These are phyloP conservation scores for Enteromius trimaculatus DNA, from an alignment of 2,797 vertebrate genomes.

Conservation along the genomic window DNA sequence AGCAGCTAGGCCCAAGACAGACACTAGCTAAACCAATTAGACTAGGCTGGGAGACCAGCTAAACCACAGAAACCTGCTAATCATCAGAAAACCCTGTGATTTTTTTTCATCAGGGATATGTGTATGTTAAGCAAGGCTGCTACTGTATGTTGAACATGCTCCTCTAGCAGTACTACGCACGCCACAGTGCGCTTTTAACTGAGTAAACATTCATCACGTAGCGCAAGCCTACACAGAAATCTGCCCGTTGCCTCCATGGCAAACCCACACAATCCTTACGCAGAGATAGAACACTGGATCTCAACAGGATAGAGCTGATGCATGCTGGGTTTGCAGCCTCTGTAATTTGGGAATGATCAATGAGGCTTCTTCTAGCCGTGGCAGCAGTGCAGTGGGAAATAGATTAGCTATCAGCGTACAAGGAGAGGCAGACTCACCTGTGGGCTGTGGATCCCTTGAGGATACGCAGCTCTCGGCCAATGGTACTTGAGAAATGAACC, in stretches of 20 bases:
- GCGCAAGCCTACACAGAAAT: slow-evolving; percentile 48
- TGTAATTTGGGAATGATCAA: slow-evolving; percentile 52
- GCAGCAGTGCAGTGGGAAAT: slow-evolving; percentile 33
- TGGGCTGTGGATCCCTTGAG: slow-evolving; percentile 35
- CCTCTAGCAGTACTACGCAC: not conserved
- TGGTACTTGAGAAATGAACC: slow-evolving; percentile 25
- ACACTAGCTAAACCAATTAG: not conserved
- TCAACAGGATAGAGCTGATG: slow-evolving; percentile 31
- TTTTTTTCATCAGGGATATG: not conserved
- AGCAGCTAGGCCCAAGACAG: not conserved
- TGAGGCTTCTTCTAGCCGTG: slow-evolving; percentile 24
- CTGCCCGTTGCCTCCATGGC: slow-evolving; percentile 38
- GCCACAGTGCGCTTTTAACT: slow-evolving; percentile 5
- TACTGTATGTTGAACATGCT: slow-evolving; percentile 17
- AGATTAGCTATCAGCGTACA: slow-evolving; percentile 38
- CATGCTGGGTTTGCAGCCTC: slow-evolving; percentile 37
- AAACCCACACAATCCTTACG: slow-evolving; percentile 51
- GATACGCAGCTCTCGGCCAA: slow-evolving; percentile 5
- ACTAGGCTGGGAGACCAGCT: not conserved
- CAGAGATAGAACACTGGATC: slow-evolving; percentile 29
- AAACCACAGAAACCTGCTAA: not conserved
- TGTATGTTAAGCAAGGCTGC: not conserved
- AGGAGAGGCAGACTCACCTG: slow-evolving; percentile 43
- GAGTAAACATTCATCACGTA: slow-evolving; percentile 36
- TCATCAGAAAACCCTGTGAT: not conserved